Base-by-base conservation (phyloP, 2,113 vertebrate genomes). In the Cairina moschata region DNA sequence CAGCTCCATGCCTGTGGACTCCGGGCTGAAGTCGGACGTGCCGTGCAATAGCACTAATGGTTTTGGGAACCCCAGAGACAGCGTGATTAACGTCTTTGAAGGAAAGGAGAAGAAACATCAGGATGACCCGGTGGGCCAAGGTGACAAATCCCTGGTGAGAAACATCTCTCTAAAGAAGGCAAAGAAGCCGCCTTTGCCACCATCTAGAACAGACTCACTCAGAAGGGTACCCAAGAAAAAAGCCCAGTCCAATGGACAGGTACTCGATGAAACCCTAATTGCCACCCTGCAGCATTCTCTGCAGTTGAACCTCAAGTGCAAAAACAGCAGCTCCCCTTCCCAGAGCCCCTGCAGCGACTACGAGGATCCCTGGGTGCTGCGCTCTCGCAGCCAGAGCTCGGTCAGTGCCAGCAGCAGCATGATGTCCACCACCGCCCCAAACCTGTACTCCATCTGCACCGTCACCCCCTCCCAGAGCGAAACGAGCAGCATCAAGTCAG, bases 321-420 rank as follows among this genome's bases (percentile, higher is more conserved):
- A 98, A 92, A 98, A 98, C 5, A 91, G 98, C 28, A 98, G 98
- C 29, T 99, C 99, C 2, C 98, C 99, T n/a, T 99, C 99, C 17
- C 99, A 99, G 85, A 99, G 99, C 90, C 99, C 99, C 40, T 98
- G 98, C 97, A 99, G 99, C 13, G 99, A 99, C 97, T 98, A 99
- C 3, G 99, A 99, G 25, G 99, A 99, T 95, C 99, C 99, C 12
- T 99, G 99, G 99, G 97, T 99, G 91, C 91, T 99, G 14, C 98
- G 99, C 6, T 98, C 99, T 2, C 98, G 99, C 88, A 99, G 99
- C 96, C 99, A 99, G 82, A 99, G 99, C 88, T 99, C 98, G 0
- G 96, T 98, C 78, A 99, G 99, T 3, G 98, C 97, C 0, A 97
- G 98, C 34, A 99, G 99, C 97, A 99, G 99, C 73, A 95, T 98